These are phyloP conservation scores for Porites cylindrica DNA, from an alignment of 92 coral and sea anemone genomes.

Conservation along the genomic window DNA sequence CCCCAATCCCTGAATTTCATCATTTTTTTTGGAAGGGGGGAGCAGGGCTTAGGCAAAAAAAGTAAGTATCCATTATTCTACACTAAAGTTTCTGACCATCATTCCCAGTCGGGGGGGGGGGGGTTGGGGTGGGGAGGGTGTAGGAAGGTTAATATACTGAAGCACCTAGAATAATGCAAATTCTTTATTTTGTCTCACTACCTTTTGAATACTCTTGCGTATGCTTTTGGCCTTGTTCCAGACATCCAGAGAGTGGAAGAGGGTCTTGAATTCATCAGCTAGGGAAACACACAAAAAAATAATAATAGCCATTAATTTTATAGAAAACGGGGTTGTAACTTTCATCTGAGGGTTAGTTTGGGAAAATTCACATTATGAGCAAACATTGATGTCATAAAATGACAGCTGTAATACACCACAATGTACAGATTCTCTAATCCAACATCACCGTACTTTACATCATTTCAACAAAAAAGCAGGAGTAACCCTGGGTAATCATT, in stretches of 20 bases:
- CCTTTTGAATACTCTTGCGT: not conserved
- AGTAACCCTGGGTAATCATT: not conserved
- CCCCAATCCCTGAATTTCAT: too few relatives aligned
- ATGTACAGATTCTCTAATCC: not conserved
- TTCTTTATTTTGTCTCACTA: too few relatives aligned
- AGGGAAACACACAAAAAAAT: not conserved
- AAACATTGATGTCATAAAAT: not conserved
- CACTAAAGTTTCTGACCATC: not conserved
- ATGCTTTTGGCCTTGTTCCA: conserved; percentile 21
- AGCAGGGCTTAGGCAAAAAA: too few relatives aligned
- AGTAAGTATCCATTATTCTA: too few relatives aligned
- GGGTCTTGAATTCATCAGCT: not conserved
- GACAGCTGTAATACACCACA: not conserved
- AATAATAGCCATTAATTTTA: not conserved
- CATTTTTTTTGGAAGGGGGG: too few relatives aligned
- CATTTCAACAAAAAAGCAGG: not conserved
- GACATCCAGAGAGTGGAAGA: conserved; percentile 19
- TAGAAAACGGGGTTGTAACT: not conserved
- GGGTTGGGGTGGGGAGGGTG: not conserved
- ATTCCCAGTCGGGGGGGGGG: not conserved
- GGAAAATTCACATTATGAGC: not conserved
- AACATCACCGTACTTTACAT: not conserved
- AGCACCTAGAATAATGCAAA: not conserved
- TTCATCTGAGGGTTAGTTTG: not conserved
- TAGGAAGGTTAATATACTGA: not conserved